Evolutionary conservation across 2,797 vertebrate genomes (phyloP).

Genomic region (Menidia menidia): DNA sequence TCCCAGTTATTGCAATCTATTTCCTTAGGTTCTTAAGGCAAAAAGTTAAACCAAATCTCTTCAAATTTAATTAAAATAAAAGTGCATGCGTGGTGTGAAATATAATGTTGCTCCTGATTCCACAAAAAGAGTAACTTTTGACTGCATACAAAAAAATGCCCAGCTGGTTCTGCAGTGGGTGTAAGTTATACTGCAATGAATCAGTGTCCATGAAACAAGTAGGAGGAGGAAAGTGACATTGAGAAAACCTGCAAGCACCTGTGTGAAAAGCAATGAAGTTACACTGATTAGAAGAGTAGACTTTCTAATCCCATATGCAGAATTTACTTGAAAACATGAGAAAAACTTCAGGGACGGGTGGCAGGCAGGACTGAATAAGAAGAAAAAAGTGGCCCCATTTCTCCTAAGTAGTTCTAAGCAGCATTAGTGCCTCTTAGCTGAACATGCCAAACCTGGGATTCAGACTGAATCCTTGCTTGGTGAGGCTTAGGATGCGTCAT

Average conservation of each 20-base stretch:
- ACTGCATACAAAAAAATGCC: slow-evolving; percentile 38
- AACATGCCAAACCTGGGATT: slow-evolving; percentile 77
- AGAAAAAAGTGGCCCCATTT: slow-evolving; percentile 69
- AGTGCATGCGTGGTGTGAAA: slow-evolving; percentile 31
- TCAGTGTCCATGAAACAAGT: slow-evolving; percentile 1
- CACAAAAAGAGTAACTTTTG: slow-evolving; percentile 21
- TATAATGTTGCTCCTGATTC: slow-evolving; percentile 32
- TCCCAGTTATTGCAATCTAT: slow-evolving; percentile 44
- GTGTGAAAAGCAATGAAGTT: slow-evolving; percentile 50
- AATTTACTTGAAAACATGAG: slow-evolving; percentile 48
- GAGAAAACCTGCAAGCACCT: slow-evolving; percentile 24
- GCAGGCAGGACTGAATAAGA: slow-evolving; percentile 58
- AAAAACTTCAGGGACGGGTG: slow-evolving; percentile 51
- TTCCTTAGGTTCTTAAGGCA: slow-evolving; percentile 38
- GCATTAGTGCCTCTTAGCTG: slow-evolving; percentile 79
- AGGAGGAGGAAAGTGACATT: neutral
- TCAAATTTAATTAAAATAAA: slow-evolving; percentile 57
- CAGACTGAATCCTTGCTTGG: slow-evolving; percentile 68
- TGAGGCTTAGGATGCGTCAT: slow-evolving; percentile 71
- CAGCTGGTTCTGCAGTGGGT: slow-evolving; percentile 27
- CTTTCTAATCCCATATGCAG: slow-evolving; percentile 59
- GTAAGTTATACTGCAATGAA: slow-evolving; percentile 13
- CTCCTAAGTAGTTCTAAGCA: slow-evolving; percentile 78
- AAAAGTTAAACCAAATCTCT: slow-evolving; percentile 47
- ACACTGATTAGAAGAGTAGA: slow-evolving; percentile 59